phyloP scores from a whole-genome alignment of 2,113 vertebrate species.

The Anhinga rufa region DNA sequence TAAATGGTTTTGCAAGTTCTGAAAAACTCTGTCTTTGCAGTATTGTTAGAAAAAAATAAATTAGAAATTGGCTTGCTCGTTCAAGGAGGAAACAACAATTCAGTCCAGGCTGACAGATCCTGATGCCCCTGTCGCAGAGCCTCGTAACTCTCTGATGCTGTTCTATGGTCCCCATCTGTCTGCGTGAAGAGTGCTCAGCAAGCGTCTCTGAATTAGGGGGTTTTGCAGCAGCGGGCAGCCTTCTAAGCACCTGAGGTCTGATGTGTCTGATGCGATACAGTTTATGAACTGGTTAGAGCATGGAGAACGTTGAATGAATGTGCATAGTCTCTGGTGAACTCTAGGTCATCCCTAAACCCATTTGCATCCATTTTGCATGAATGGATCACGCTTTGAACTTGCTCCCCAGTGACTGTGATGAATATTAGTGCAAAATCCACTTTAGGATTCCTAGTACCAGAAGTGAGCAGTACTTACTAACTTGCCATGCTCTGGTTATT shows the following conservation, averaged over 20 bases:
- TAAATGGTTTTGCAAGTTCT: background rate
- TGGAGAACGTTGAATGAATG: rapidly evolving
- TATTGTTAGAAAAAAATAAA: background rate
- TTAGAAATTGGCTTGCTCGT: background rate
- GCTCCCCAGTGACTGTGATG: background rate
- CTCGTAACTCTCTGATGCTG: background rate
- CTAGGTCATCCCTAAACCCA: background rate
- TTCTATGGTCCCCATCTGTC: background rate
- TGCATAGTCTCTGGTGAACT: background rate
- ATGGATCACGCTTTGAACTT: background rate
- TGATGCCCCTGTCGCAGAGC: background rate
- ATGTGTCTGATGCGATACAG: background rate
- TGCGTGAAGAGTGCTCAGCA: background rate
- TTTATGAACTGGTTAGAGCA: background rate
- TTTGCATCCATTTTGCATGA: background rate
- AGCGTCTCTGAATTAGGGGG: background rate
- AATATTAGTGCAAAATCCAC: background rate
- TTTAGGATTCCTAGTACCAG: background rate
- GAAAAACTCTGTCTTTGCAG: background rate
- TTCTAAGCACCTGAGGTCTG: background rate
- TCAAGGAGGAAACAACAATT: background rate
- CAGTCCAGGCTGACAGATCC: background rate
- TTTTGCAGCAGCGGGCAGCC: background rate
- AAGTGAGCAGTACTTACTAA: background rate
- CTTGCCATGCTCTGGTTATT: background rate